A percentile compares a stretch with the other conserved stretches of the same genome.
These are phyloP conservation scores for Pluvialis apricaria DNA, from an alignment of 2,113 vertebrate genomes.

Conservation along the genomic window DNA sequence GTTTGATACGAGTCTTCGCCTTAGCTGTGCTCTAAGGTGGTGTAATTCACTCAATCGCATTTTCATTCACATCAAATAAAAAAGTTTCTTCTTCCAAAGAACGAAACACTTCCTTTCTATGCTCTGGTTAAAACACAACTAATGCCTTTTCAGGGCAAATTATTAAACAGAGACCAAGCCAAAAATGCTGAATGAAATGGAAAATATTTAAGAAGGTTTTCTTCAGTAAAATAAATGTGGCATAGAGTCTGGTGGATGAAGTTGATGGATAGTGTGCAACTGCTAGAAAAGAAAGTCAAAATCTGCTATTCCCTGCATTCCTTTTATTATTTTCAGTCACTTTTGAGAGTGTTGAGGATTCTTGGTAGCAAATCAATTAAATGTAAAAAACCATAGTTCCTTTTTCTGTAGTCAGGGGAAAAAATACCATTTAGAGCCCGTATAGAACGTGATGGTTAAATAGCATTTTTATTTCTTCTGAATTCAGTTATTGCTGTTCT, in stretches of 20 bases:
- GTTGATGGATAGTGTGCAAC: background rate
- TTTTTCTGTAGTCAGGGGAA: background rate
- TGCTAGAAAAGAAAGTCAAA: background rate
- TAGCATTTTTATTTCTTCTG: background rate
- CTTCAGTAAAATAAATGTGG: background rate
- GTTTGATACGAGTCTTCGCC: background rate
- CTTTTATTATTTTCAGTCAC: background rate
- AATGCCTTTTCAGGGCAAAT: background rate
- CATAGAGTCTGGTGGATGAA: background rate
- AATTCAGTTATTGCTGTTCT: background rate
- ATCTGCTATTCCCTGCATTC: background rate
- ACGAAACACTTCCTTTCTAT: background rate
- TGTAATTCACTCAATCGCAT: background rate
- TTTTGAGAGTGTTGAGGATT: background rate
- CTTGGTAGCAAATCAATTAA: background rate
- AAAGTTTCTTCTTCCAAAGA: background rate
- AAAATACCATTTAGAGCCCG: background rate
- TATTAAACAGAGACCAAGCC: background rate
- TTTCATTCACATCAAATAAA: background rate
- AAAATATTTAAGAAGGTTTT: slow-evolving; percentile 16
- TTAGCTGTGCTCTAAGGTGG: background rate
- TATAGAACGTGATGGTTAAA: background rate
- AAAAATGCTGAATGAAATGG: background rate
- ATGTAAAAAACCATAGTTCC: background rate
- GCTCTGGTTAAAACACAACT: background rate